Base-by-base conservation (phyloP, 1,140 invertebrate genomes). In the Zaprionus lachaisei region DNA sequence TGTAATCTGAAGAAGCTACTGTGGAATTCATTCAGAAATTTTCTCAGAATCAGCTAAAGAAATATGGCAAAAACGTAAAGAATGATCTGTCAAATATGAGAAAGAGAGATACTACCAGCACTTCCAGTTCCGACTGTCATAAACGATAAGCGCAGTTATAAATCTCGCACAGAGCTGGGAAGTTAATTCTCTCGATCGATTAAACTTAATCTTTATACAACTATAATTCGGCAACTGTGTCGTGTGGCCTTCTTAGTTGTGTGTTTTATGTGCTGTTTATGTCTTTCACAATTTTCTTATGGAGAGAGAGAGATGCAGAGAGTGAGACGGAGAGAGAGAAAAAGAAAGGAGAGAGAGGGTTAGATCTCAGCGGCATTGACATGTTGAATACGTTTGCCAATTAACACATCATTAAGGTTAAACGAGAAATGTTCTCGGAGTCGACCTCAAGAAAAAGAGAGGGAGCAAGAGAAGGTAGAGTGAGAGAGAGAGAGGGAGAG, bases 361-460 rank as follows among this genome's bases (percentile, higher is more conserved):
- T 54, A 31, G 54, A 26, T 22, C 41, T 17, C 41, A 17, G 41
- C 34, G 55, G 65, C 77, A 87, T 90, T 79, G 84, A 84, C 85
- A 87, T 81, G 78, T 72, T 69, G 64, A 77, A 83, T 78, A 72
- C 73, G 83, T 77, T 66, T 68, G 63, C 81, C 85, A 85, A 89
- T 89, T 89, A 89, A 79, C 85, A 89, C 81, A 77, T 89, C 85
- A 82, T 89, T 89, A 89, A 74, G 77, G 79, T 81, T 70, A 84
- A 86, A 81, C 72, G 63, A 67, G 72, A 71, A 81, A 66, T 79
- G 70, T 38, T 77, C 44, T 31, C 20, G 63, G 20, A 55, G 22
- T 34, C 56, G 55, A 62, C 60, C 31, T 55, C 41, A n/a, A 47
- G n/a, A 2, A 41, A 44, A n/a, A 20, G 9, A 26, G 47, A 38